Conservation (phyloP, 30 jellyfish, hydroid and myxozoan genomes). For the Pelagia noctiluca region DNA sequence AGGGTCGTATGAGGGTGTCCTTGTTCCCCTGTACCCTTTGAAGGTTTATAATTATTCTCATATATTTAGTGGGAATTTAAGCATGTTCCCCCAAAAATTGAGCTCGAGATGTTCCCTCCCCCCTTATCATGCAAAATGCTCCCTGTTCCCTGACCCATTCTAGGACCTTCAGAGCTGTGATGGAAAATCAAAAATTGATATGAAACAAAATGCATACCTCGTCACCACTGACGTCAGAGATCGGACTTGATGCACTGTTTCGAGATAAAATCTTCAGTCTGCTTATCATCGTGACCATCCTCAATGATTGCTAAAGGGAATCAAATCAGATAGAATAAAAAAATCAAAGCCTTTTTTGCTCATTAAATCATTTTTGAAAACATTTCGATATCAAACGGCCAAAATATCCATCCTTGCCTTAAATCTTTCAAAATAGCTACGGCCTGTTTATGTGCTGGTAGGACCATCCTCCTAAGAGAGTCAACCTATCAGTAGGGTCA, state of each 20-base stretch:
- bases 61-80: no score
- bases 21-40: no score
- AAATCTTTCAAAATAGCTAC: neutral
- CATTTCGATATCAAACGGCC: neutral
- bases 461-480: neutral
- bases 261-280: constrained; percentile 50
- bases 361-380: no score
- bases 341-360: no score
- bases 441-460: neutral
- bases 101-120: no score
- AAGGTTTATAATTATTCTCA: no score
- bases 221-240: constrained; percentile 63
- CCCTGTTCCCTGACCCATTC: no score
- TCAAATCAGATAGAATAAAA: neutral
- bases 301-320: constrained; percentile 48
- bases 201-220: constrained; percentile 30
- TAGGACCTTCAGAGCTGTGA: no score
- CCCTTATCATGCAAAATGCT: no score
- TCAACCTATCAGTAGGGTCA: neutral
- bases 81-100: no score
- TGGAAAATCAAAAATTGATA: no score
- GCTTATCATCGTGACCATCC: constrained; percentile 67
- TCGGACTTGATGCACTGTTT: constrained; percentile 57
- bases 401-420: neutral
- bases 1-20: no score